Conservation (phyloP, 2,888 invertebrate species). For the Melikaiella ostensackeni region DNA sequence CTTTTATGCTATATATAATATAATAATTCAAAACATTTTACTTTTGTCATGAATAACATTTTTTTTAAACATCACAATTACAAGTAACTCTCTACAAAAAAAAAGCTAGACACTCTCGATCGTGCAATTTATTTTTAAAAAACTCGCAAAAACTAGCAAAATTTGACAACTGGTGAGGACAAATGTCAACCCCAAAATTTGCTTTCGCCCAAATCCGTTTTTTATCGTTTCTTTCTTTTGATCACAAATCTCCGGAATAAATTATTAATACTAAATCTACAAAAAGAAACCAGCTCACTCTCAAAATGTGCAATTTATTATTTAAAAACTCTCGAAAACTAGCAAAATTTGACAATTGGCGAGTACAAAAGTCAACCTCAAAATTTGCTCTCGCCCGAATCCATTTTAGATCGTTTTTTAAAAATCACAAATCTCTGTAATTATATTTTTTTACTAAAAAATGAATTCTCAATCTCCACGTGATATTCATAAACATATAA, state of each 20-base stretch:
- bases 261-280: no score
- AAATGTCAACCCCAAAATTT: slow-evolving; percentile 14
- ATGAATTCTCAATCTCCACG: neutral
- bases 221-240: slow-evolving; percentile 2
- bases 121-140: no score
- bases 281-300: no score
- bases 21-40: no score
- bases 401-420: neutral
- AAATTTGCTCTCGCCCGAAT: neutral
- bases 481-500: no score
- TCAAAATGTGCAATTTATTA: no score
- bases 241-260: neutral
- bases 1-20: no score
- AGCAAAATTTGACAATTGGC: neutral
- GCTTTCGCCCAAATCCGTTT: neutral
- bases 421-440: neutral
- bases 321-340: neutral
- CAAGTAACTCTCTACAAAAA: neutral
- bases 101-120: no score
- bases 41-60: no score
- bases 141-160: neutral
- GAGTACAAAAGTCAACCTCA: neutral
- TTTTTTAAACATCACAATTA: slow-evolving; percentile 3
- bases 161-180: neutral
- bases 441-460: neutral